Conservation (phyloP, 2,888 invertebrate genomes). For the Mythimna lalbum region DNA sequence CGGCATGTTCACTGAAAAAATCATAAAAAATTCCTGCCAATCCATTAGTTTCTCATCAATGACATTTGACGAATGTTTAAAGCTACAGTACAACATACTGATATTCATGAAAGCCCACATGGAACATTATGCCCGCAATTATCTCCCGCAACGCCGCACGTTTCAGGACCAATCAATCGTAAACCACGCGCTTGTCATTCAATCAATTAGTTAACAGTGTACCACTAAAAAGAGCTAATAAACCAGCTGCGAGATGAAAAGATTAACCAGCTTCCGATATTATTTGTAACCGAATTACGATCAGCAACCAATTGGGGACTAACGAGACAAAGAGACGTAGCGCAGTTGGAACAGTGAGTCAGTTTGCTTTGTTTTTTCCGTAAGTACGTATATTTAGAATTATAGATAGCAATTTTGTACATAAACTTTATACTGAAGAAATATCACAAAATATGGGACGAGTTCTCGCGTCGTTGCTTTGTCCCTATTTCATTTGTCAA, state of each 20-base stretch:
- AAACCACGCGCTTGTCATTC: slow-evolving; percentile 60
- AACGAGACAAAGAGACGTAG: slow-evolving; percentile 58
- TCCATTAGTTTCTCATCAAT: neutral
- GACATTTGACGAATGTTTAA: neutral
- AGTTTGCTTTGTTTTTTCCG: neutral
- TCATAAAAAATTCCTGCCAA: neutral
- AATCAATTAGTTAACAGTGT: slow-evolving; percentile 62
- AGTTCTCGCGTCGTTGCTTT: slow-evolving; percentile 26
- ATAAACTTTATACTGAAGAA: slow-evolving; percentile 24
- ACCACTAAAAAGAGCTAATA: slow-evolving; percentile 57
- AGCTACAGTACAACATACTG: neutral
- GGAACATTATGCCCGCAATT: slow-evolving; percentile 20
- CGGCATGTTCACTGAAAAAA: neutral
- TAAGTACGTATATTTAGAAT: neutral
- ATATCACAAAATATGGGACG: slow-evolving; percentile 13
- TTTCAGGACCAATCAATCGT: slow-evolving; percentile 56
- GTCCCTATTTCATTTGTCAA: slow-evolving; percentile 53
- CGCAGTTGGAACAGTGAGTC: slow-evolving; percentile 31
- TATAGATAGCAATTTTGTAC: neutral
- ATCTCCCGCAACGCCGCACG: slow-evolving; percentile 29
- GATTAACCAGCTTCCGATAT: slow-evolving; percentile 59
- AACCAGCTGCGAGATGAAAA: slow-evolving; percentile 56
- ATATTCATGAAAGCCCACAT: slow-evolving; percentile 18
- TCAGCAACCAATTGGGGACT: slow-evolving; percentile 63
- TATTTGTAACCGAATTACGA: slow-evolving; percentile 61